phyloP scores from a whole-genome alignment of 1,140 invertebrate genomes.

The Centruroides vittatus region DNA sequence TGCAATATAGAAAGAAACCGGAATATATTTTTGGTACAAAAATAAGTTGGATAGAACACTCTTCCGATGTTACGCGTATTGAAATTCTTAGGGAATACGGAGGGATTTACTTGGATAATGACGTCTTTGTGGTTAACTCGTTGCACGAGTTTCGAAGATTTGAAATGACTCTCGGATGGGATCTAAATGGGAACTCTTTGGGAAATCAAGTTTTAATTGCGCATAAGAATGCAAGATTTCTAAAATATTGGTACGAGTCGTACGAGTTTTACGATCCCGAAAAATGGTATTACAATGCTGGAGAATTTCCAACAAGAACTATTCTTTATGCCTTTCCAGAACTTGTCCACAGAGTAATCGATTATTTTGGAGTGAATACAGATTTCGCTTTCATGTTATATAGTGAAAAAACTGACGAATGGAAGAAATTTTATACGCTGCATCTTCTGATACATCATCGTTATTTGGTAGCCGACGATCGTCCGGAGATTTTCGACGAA shows the following conservation, averaged over 20 bases:
- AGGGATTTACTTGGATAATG: slow-evolving; percentile 32
- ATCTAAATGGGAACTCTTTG: slow-evolving; percentile 13
- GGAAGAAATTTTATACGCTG: slow-evolving; percentile 21
- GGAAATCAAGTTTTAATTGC: slow-evolving; percentile 24
- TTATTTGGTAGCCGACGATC: slow-evolving; percentile 18
- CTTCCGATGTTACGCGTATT: slow-evolving; percentile 28
- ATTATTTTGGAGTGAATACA: slow-evolving; percentile 23
- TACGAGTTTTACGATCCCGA: slow-evolving; percentile 21
- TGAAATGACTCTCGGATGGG: slow-evolving; percentile 31
- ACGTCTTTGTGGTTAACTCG: slow-evolving; percentile 27
- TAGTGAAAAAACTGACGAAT: slow-evolving; percentile 13
- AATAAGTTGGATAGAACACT: slow-evolving; percentile 26
- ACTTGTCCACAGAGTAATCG: slow-evolving; percentile 23
- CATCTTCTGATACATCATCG: slow-evolving; percentile 23
- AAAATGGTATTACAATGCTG: slow-evolving; percentile 26
- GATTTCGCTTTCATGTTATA: slow-evolving; percentile 23
- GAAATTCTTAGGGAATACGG: slow-evolving; percentile 25
- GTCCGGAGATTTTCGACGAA: slow-evolving; percentile 21
- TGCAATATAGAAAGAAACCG: slow-evolving; percentile 16
- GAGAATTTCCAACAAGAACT: slow-evolving; percentile 22
- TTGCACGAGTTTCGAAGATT: slow-evolving; percentile 27
- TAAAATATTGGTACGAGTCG: slow-evolving; percentile 22
- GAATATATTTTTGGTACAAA: slow-evolving; percentile 20
- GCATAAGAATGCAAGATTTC: slow-evolving; percentile 24
- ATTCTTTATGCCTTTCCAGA: slow-evolving; percentile 20